Evolutionary conservation across 37 sponge, comb jelly and placozoan species (phyloP), one percentile per base, ranked within the genome.

Genomic region (Ianthella basta): DNA sequence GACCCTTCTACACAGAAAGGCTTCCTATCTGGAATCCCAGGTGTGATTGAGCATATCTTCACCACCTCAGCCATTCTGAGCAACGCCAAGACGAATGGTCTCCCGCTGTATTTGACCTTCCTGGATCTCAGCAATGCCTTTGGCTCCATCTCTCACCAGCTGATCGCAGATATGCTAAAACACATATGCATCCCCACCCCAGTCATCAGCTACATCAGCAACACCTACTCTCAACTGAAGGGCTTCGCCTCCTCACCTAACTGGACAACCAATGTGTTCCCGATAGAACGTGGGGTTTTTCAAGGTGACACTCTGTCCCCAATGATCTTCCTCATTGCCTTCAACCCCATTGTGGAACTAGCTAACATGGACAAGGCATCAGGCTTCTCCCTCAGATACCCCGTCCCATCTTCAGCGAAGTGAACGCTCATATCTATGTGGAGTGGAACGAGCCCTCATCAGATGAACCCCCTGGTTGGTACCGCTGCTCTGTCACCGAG

Each of bases 61-160:
- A 10, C 88, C 27, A 41, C 38, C 50, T 59, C 38, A 39, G 36
- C 88, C 20, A 82, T 88, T 40, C 0, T 87, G 35, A 10, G n/a
- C 14, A 82, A 88, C 41, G 88, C 88, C 18, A 57, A 61, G 21
- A 55, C 82, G 24, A 54, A 82, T 37, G 35, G 53, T 15, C 68
- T 82, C 18, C 77, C 78, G 2, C 83, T 88, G 4, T 27, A 54
- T 21, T 24, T 88, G 33, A 77, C 79, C 57, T 88, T 88, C 44
- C 12, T 82, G 0, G 88, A 88, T 60, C 79, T 88, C 15, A 38
- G 36, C 4, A 88, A 88, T 82, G 88, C 88, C 8, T 88, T 88
- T 88, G 83, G 88, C 0, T 82, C 83, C 18, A 38, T 88, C 8
- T 34, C 83, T 30, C 83, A 88, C 53, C 8, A 55, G 6, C 36